A percentile compares a stretch with the other conserved stretches of the same genome.
These are phyloP conservation scores for Chroicocephalus ridibundus DNA, from an alignment of 2,113 vertebrate species.

Conservation along the genomic window DNA sequence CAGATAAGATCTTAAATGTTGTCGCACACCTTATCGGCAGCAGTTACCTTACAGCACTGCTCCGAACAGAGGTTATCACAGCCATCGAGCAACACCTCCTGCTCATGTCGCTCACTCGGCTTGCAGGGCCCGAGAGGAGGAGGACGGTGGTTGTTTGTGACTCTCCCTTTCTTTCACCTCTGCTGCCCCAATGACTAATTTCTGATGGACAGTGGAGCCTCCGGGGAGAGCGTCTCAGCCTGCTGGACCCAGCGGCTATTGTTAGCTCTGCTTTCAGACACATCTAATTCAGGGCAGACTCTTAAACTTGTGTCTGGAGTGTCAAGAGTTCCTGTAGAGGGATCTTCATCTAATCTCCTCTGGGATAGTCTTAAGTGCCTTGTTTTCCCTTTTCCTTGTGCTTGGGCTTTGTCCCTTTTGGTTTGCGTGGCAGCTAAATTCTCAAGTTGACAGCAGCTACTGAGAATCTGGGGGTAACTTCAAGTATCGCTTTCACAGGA, in stretches of 20 bases:
- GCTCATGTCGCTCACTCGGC: rapidly evolving
- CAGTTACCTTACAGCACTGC: not conserved
- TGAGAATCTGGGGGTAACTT: not conserved
- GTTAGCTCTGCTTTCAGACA: not conserved
- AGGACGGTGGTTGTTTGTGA: not conserved
- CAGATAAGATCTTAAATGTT: not conserved
- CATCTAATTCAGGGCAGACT: not conserved
- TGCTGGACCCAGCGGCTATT: not conserved
- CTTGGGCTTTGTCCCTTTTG: not conserved
- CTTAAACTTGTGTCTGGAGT: not conserved
- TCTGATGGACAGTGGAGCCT: not conserved
- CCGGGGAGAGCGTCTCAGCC: not conserved
- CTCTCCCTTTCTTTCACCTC: not conserved
- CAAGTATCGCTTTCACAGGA: not conserved
- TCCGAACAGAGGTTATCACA: not conserved
- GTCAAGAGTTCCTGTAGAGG: constrained; percentile 1
- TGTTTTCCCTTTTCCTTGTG: constrained; percentile 10
- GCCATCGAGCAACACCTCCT: not conserved
- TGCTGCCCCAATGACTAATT: not conserved
- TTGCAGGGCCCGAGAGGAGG: not conserved
- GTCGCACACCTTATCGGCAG: not conserved
- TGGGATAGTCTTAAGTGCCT: not conserved
- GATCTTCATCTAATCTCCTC: constrained; percentile 42
- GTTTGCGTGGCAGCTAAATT: not conserved
- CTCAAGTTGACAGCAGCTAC: not conserved